Base-by-base conservation (phyloP, 2,797 vertebrate species). In the Peromyscus eremicus region DNA sequence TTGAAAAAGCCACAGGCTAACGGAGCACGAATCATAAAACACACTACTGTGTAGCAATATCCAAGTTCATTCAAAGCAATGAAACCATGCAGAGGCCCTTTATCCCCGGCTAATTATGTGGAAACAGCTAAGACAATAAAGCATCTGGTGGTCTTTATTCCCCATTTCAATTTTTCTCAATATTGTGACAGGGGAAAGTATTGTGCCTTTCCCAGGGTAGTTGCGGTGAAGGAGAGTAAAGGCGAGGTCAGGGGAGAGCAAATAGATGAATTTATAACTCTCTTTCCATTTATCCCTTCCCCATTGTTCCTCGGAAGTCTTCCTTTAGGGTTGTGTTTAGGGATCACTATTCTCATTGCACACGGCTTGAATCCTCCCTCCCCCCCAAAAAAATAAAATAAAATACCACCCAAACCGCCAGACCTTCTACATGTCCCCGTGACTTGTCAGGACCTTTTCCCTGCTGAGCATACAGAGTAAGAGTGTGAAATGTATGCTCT, bases 181-280 rank as follows among this genome's bases (percentile, higher is more conserved):
- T 99, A 99, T 99, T 99, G 99, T 99, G 99, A 99, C 99, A 99
- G 99, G 98, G 99, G 99, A 99, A 99, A 99, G 99, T 99, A 99
- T 99, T 99, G 99, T 99, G 99, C 98, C 99, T 98, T 99, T 99
- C 98, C 99, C 98, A 98, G 98, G 98, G 98, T 99, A 98, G 99
- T 98, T 99, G 98, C 98, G 98, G 98, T 98, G 98, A 98, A 98
- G 98, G 98, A 98, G 98, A 98, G 98, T 98, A 99, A 99, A 99
- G 98, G 99, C 98, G 97, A 98, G 99, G 99, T 99, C 99, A 99
- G 99, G 98, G 98, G 98, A 99, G 99, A 99, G 99, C 99, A 99
- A 99, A 99, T 99, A 99, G 99, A 99, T 99, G 99, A 99, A 99
- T 99, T 99, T 99, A 99, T 99, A 99, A 99, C 99, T 99, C 99